Conservation (phyloP, 2,113 vertebrate genomes). For the Pseudonaja textilis region DNA sequence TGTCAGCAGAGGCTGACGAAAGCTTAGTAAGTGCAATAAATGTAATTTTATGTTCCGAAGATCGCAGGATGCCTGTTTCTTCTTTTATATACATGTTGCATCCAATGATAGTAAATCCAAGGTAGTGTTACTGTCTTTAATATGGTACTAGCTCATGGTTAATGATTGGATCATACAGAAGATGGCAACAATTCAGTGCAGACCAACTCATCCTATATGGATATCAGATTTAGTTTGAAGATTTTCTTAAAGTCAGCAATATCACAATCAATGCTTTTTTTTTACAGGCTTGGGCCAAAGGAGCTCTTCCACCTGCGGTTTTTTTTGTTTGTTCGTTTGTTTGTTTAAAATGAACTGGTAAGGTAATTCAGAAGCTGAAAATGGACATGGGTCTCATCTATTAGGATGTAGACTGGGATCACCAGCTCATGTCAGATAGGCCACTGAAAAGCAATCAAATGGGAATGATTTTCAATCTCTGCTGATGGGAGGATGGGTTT, state of each 20-base stretch:
- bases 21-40: no score
- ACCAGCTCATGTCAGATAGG: slow-evolving; percentile 35
- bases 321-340: neutral
- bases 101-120: neutral
- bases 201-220: neutral
- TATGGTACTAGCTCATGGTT: neutral
- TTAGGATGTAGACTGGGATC: slow-evolving; percentile 25
- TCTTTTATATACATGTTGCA: neutral
- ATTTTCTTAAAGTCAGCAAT: neutral
- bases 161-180: neutral
- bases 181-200: neutral
- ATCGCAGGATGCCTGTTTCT: no score
- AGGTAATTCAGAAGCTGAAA: slow-evolving; percentile 16
- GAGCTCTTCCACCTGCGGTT: neutral
- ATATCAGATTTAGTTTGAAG: neutral
- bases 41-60: no score
- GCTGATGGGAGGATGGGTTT: slow-evolving; percentile 31
- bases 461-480: slow-evolving; percentile 38
- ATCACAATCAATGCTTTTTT: neutral
- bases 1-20: no score
- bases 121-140: neutral
- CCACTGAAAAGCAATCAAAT: slow-evolving; percentile 37
- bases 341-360: neutral
- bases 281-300: neutral
- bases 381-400: slow-evolving; percentile 16